Conservation (phyloP, 2,113 vertebrate species). For the Microcebus ravelobensis region DNA sequence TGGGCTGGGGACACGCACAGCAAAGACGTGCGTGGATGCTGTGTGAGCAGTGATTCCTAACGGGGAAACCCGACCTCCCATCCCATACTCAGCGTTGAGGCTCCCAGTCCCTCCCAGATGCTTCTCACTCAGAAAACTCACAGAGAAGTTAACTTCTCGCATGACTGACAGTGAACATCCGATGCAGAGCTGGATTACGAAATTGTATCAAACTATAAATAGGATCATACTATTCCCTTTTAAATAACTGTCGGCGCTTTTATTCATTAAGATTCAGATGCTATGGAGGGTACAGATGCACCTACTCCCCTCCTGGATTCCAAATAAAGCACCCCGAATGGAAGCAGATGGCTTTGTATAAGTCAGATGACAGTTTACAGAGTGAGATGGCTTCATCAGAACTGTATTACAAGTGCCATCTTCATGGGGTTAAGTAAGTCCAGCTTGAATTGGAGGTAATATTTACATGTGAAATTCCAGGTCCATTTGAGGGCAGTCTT, state of each 20-base stretch:
- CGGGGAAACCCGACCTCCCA: fast-evolving
- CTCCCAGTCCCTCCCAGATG: background rate
- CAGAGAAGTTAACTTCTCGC: slow-evolving; percentile 53
- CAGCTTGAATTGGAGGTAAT: slow-evolving; percentile 71
- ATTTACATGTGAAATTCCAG: slow-evolving; percentile 64
- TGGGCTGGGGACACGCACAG: fast-evolving
- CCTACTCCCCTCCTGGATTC: slow-evolving; percentile 3
- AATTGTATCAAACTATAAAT: slow-evolving; percentile 66
- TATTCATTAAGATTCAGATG: slow-evolving; percentile 79
- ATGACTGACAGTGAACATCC: slow-evolving; percentile 53
- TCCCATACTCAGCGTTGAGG: fast-evolving
- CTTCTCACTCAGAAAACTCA: slow-evolving; percentile 60
- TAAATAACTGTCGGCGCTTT: slow-evolving; percentile 66
- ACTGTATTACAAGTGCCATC: slow-evolving; percentile 74
- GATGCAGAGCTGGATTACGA: slow-evolving; percentile 48
- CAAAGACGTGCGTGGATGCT: fast-evolving
- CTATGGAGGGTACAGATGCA: slow-evolving; percentile 57
- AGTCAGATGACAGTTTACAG: slow-evolving; percentile 78
- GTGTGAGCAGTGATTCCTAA: background rate
- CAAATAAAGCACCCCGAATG: slow-evolving; percentile 59
- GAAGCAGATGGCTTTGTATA: slow-evolving; percentile 77
- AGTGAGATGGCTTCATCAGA: slow-evolving; percentile 80
- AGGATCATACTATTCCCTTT: slow-evolving; percentile 39
- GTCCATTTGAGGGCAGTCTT: slow-evolving; percentile 41
- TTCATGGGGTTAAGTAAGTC: slow-evolving; percentile 73